Conservation (phyloP, 2,113 vertebrate species). For the Chaetodon trifascialis region DNA sequence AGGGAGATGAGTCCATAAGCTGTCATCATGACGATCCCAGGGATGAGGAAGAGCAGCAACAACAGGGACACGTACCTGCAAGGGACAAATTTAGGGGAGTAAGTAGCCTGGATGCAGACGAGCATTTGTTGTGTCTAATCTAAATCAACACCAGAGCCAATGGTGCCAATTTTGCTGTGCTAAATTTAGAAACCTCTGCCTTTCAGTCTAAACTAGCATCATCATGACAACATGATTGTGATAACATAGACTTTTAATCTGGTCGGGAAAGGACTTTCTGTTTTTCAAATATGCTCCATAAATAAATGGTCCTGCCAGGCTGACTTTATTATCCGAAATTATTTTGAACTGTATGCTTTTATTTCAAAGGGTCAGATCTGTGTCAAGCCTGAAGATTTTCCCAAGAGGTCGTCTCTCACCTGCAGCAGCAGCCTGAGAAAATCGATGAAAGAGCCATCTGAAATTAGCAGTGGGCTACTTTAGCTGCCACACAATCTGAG, state of each 20-base stretch:
- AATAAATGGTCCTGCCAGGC: not conserved
- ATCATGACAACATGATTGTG: not conserved
- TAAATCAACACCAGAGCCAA: not conserved
- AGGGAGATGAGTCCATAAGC: constrained; percentile 95
- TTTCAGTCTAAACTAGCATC: not conserved
- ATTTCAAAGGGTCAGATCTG: constrained; percentile 15
- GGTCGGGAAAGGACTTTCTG: not conserved
- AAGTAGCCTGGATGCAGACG: not conserved
- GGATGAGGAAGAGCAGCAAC: constrained; percentile 94
- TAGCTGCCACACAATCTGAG: not conserved
- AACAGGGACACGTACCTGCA: constrained; percentile 93
- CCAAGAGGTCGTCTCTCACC: constrained; percentile 1
- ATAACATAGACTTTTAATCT: not conserved
- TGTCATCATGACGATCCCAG: constrained; percentile 94
- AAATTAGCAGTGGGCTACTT: constrained; percentile 1
- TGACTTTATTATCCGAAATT: not conserved
- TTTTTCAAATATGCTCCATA: not conserved
- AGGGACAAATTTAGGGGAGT: not conserved
- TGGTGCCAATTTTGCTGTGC: too few species aligned
- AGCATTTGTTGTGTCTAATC: not conserved
- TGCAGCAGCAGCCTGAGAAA: constrained; percentile 31
- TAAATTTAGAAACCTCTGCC: not conserved
- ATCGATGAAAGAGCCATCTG: constrained; percentile 34
- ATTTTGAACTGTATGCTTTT: not conserved
- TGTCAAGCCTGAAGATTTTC: not conserved